Percentiles rank a stretch among this genome's conserved stretches.
These are phyloP conservation scores for Heliconius charithonia DNA, from an alignment of 2,888 invertebrate species.

Conservation along the genomic window DNA sequence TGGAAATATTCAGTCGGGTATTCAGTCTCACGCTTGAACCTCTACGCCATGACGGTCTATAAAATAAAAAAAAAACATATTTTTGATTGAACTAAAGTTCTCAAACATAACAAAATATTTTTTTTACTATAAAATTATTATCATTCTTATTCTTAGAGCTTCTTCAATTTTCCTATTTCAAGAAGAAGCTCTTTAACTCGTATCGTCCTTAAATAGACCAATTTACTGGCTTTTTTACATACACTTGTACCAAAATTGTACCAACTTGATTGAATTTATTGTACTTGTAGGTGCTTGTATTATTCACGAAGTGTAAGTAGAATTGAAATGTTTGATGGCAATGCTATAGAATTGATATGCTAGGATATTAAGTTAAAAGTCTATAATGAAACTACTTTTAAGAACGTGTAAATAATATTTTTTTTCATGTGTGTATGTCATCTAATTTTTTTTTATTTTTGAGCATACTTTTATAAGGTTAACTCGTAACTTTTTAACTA, in stretches of 20 bases:
- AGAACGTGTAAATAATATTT: neutral
- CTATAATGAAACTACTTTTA: slow-evolving; percentile 1
- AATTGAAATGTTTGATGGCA: slow-evolving; percentile 49
- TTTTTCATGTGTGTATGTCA: neutral
- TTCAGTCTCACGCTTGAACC: too few species aligned
- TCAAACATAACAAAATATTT: neutral
- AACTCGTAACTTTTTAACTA: too few species aligned
- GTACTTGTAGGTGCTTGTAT: slow-evolving; percentile 37
- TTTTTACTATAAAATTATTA: neutral
- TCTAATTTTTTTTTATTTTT: too few species aligned
- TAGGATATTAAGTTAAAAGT: neutral
- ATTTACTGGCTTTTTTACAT: slow-evolving; percentile 49
- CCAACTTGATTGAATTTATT: slow-evolving; percentile 42
- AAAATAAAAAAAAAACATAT: neutral
- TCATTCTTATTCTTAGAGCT: neutral
- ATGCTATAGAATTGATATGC: slow-evolving; percentile 44
- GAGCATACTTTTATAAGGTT: too few species aligned
- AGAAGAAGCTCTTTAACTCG: neutral
- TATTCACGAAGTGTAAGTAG: slow-evolving; percentile 42
- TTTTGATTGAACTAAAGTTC: neutral
- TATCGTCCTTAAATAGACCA: slow-evolving; percentile 52
- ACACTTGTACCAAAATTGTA: slow-evolving; percentile 38
- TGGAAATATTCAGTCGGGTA: too few species aligned
- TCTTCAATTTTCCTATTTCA: slow-evolving; percentile 1
- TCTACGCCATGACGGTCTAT: neutral